These are phyloP conservation scores for Smittia sp. DNA, from an alignment of 2,888 invertebrate species.

Conservation along the genomic window DNA sequence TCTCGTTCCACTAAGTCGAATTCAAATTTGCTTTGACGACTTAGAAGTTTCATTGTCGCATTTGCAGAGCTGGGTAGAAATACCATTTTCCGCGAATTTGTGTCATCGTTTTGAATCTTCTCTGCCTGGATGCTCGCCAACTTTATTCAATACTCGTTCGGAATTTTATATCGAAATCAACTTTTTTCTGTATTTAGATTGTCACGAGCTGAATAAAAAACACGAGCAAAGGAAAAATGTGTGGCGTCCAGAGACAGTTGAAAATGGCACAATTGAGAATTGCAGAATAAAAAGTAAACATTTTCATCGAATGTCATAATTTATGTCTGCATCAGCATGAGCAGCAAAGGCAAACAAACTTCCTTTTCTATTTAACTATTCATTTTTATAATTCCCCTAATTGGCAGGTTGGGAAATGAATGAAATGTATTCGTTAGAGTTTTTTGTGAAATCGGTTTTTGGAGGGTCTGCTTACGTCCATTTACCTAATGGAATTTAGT, in stretches of 20 bases:
- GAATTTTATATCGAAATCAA: neutral
- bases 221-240: too few species aligned
- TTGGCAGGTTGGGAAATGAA: neutral
- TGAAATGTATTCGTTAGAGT: too few species aligned
- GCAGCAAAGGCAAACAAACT: neutral
- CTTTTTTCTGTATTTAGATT: neutral
- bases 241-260: neutral
- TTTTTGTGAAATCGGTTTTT: too few species aligned
- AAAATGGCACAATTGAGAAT: slow-evolving; percentile 20
- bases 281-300: slow-evolving; percentile 1
- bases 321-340: neutral
- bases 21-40: too few species aligned
- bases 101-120: slow-evolving; percentile 6
- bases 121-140: neutral
- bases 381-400: neutral
- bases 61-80: too few species aligned
- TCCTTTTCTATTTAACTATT: neutral
- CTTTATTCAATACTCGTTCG: neutral
- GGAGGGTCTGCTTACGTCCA: too few species aligned
- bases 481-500: too few species aligned
- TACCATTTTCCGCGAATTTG: neutral
- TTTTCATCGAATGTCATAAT: slow-evolving; percentile 11
- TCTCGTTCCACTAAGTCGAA: too few species aligned
- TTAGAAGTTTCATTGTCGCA: too few species aligned
- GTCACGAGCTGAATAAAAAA: slow-evolving; percentile 8